Conservation (phyloP, 2,797 vertebrate species). For the Myotis myotis region DNA sequence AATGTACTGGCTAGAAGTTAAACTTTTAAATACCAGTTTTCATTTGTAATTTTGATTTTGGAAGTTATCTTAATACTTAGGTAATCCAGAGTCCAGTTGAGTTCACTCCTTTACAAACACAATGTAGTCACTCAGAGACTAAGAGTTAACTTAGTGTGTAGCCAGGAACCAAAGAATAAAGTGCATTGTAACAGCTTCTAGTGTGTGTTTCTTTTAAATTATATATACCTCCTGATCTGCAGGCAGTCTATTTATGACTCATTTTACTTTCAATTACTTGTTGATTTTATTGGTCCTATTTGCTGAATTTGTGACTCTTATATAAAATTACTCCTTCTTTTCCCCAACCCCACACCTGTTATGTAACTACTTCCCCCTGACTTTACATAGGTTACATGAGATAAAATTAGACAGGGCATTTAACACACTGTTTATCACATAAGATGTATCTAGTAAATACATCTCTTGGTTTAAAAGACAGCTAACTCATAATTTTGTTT, state of each 20-base stretch:
- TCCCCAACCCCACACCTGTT: background rate
- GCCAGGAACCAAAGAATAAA: conserved; percentile 40
- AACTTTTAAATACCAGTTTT: conserved; percentile 54
- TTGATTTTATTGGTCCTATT: conserved; percentile 46
- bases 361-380: conserved; percentile 1
- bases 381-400: conserved; percentile 33
- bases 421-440: background rate
- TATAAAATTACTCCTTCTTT: conserved; percentile 18
- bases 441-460: conserved; percentile 7
- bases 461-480: conserved; percentile 23
- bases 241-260: conserved; percentile 19
- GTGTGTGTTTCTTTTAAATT: background rate
- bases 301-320: conserved; percentile 55
- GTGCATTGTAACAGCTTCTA: background rate
- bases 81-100: conserved; percentile 5
- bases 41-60: conserved; percentile 56
- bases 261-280: conserved; percentile 51
- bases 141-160: conserved; percentile 34
- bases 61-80: conserved; percentile 50
- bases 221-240: background rate
- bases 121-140: background rate
- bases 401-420: conserved; percentile 32
- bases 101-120: conserved; percentile 33
- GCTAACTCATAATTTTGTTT: background rate
- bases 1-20: conserved; percentile 30